Percentiles rank a stretch among this genome's conserved stretches.
These are phyloP conservation scores for Rhinogobius similis DNA, from an alignment of 2,113 vertebrate species.

Conservation along the genomic window DNA sequence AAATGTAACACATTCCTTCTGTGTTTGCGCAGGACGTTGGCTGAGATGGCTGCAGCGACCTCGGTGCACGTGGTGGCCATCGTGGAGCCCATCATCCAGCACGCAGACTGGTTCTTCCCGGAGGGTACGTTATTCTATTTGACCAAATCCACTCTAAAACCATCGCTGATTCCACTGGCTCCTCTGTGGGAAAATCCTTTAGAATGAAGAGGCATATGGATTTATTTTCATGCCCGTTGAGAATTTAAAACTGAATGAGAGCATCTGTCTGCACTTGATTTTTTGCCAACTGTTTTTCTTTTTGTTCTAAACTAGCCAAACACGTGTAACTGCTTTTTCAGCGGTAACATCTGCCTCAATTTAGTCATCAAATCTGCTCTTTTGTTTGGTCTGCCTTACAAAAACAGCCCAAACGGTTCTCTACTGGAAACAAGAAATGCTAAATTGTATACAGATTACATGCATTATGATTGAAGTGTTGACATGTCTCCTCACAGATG, in stretches of 20 bases:
- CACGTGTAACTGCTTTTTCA: background rate
- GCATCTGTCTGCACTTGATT: constrained; percentile 9
- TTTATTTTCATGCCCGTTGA: too few relatives aligned
- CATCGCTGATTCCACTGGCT: too few relatives aligned
- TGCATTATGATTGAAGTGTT: background rate
- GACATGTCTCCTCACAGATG: constrained; percentile 73
- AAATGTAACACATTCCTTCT: constrained; percentile 4
- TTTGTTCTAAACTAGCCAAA: background rate
- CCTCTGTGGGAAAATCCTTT: background rate
- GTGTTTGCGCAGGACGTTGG: constrained; percentile 76
- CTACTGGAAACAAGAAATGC: background rate
- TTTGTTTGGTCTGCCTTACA: constrained; percentile 8
- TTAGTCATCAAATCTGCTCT: constrained; percentile 19
- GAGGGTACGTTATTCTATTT: constrained; percentile 79
- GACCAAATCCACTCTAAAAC: background rate
- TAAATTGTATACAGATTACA: background rate
- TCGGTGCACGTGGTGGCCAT: constrained; percentile 96
- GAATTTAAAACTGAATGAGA: background rate
- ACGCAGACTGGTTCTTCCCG: constrained; percentile 98
- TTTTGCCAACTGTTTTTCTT: background rate
- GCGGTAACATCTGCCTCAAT: constrained; percentile 11
- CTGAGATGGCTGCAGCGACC: constrained; percentile 96
- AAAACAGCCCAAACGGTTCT: background rate
- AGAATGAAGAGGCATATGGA: background rate
- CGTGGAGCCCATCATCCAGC: constrained; percentile 96